Base-by-base conservation (phyloP, 2,113 vertebrate genomes). In the Bubo blakistoni region DNA sequence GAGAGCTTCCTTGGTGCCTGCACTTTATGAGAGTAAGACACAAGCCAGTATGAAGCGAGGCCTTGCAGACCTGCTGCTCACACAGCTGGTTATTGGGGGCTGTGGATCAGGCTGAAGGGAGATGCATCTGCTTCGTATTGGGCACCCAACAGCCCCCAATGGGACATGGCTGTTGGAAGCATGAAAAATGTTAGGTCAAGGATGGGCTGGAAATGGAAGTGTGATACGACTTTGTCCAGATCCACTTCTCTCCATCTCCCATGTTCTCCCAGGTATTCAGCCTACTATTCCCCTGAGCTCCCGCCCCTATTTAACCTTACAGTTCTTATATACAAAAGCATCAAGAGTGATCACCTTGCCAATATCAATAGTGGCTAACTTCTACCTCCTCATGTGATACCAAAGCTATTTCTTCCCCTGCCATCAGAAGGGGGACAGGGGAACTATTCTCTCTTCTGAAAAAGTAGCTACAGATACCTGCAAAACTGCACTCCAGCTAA, bases 111-210 rank as follows among this genome's bases (percentile, higher is more conserved):
- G 26, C 12, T 65, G 71, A 92, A 77, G 24, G 52, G 26, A 86
- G 71, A 82, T 9, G 22, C 6, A 15, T 8, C 62, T 61, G 15
- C 46, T 94, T 92, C 0, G 0, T 70, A 34, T 3, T 6, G 17
- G 51, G 38, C 20, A 66, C 8, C 15, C 46, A 84, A 46, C 15
- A 74, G 29, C 25, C 17, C 34, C 24, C 0, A 0, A 8, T 22
- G 29, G 11, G 30, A 14, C 20, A 19, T 0, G 0, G 11, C 55
- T 88, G 42, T 18, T 44, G 32, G 27, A 61, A 81, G 38, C 26
- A 13, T 32, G 20, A 81, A 62, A 80, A 94, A 70, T 7, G 7
- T 51, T 80, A 73, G 32, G 40, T 51, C 44, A 61, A 88, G 62
- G 54, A 38, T 2, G 16, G 47, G 32, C 40, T 77, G 58, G 78